These are phyloP conservation scores for Microplitis demolitor DNA, from an alignment of 1,140 invertebrate genomes.

Conservation along the genomic window DNA sequence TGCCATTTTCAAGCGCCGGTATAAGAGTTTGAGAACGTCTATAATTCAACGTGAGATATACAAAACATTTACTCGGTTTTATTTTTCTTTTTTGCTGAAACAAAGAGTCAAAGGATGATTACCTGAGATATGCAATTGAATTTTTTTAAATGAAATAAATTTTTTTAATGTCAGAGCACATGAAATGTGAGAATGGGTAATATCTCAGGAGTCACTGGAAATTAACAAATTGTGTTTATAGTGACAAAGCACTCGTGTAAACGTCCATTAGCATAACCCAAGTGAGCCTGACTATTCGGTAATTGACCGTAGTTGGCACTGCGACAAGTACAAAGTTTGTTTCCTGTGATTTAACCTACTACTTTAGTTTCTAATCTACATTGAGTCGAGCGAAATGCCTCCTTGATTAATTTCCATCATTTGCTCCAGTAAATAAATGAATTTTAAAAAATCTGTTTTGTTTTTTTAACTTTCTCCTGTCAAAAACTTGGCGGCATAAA, in stretches of 20 bases:
- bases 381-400: background rate
- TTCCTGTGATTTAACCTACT: background rate
- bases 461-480: too few species aligned
- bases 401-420: background rate
- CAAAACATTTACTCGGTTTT: background rate
- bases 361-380: background rate
- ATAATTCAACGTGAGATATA: background rate
- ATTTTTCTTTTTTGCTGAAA: too few species aligned
- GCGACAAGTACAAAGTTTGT: background rate
- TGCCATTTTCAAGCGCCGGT: background rate
- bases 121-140: too few species aligned
- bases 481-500: too few species aligned
- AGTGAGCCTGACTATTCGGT: constrained; percentile 8
- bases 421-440: background rate
- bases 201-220: background rate
- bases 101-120: too few species aligned
- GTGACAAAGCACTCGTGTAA: constrained; percentile 3
- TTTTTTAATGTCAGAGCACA: too few species aligned
- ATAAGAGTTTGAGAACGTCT: background rate
- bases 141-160: too few species aligned
- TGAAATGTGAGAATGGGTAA: background rate
- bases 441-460: too few species aligned
- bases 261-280: constrained; percentile 3
- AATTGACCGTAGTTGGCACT: constrained; percentile 7
- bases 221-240: background rate